These are phyloP conservation scores for Drosophila teissieri DNA, from an alignment of 1,140 invertebrate genomes.

Conservation along the genomic window DNA sequence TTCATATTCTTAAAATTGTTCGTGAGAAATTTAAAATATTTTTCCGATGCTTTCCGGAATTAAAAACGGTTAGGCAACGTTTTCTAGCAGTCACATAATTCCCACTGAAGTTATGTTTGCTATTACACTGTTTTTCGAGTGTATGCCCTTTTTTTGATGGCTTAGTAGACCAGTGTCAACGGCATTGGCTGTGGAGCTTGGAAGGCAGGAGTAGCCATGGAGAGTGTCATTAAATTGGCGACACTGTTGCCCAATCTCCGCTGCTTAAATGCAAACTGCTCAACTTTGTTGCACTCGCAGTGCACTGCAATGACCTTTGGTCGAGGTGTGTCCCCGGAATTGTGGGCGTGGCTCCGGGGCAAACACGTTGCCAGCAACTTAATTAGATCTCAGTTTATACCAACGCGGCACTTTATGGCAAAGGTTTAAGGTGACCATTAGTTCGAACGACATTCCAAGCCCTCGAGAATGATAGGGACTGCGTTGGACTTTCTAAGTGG, in stretches of 20 bases:
- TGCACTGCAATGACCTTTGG: conserved; percentile 61
- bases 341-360: conserved; percentile 22
- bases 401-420: conserved; percentile 49
- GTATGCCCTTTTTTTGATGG: conserved; percentile 45
- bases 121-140: neutral
- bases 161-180: conserved; percentile 41
- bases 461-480: conserved; percentile 37
- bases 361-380: conserved; percentile 49
- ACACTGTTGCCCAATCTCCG: conserved; percentile 76
- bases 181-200: conserved; percentile 17
- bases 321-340: conserved; percentile 30
- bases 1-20: too few relatives aligned
- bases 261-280: conserved; percentile 71
- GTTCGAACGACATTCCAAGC: conserved; percentile 31
- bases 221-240: conserved; percentile 62
- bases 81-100: too few relatives aligned
- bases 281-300: conserved; percentile 69
- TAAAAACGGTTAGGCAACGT: too few relatives aligned
- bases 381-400: conserved; percentile 68
- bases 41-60: too few relatives aligned
- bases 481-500: neutral
- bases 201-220: neutral
- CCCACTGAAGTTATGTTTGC: too few relatives aligned
- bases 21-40: too few relatives aligned
- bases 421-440: conserved; percentile 52